These are phyloP conservation scores for Trichomalopsis sarcophagae DNA, from an alignment of 1,140 invertebrate genomes.

Conservation along the genomic window DNA sequence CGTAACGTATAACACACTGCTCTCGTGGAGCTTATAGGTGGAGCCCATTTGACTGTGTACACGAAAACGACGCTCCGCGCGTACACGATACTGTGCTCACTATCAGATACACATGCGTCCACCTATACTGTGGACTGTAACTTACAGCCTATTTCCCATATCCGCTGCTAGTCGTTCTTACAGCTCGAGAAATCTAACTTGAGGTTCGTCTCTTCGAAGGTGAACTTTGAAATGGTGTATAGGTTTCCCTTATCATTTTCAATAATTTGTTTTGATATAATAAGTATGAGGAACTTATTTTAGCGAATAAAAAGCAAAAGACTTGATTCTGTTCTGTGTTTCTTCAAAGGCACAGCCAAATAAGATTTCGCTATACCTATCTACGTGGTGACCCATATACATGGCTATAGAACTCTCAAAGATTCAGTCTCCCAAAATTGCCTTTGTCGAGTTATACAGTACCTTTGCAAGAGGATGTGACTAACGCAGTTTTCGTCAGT, in stretches of 20 bases:
- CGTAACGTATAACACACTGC: slow-evolving; percentile 33
- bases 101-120: not conserved
- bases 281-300: no score
- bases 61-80: slow-evolving; percentile 24
- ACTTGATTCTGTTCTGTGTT: not conserved
- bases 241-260: no score
- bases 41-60: slow-evolving; percentile 34
- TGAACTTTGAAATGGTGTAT: no score
- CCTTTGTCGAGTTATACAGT: no score
- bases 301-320: not conserved
- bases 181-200: not conserved
- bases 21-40: slow-evolving; percentile 4
- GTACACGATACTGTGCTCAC: not conserved
- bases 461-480: not conserved
- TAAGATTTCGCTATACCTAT: not conserved
- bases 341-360: not conserved
- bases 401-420: not conserved
- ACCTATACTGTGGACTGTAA: not conserved
- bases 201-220: no score
- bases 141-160: slow-evolving; percentile 20
- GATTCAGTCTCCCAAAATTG: not conserved
- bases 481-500: not conserved
- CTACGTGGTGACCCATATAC: not conserved
- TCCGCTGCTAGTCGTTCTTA: not conserved
- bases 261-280: no score